phyloP scores from a whole-genome alignment of 2,888 invertebrate species.

The Eilema caniola region DNA sequence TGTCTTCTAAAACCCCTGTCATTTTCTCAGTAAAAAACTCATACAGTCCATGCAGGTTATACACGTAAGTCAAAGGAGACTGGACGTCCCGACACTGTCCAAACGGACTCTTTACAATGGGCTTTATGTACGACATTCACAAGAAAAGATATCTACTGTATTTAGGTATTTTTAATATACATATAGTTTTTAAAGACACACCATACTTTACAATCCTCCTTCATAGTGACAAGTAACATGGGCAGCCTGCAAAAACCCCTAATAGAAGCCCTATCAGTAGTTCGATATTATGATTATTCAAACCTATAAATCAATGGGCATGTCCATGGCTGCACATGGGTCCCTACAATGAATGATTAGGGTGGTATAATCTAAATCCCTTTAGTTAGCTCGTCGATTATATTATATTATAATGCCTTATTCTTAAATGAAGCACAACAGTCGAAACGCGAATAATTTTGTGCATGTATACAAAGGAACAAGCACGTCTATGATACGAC shows the following conservation, averaged over 20 bases:
- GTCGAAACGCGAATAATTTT: no score
- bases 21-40: no score
- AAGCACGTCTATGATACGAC: background rate
- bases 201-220: background rate
- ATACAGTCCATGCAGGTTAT: no score
- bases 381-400: constrained; percentile 14
- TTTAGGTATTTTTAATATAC: background rate
- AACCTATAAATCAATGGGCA: constrained; percentile 20
- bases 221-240: background rate
- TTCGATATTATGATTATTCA: constrained; percentile 26
- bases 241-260: background rate
- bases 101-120: no score
- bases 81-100: no score
- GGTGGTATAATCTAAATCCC: constrained; percentile 15
- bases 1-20: no score
- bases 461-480: no score
- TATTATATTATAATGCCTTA: constrained; percentile 14
- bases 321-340: constrained; percentile 22
- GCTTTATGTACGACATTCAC: no score
- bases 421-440: no score
- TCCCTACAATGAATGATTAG: constrained; percentile 24
- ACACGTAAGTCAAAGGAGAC: no score
- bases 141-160: no score
- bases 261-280: constrained; percentile 9
- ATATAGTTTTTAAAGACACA: background rate